Evolutionary conservation across 2,113 vertebrate genomes (phyloP).

Genomic region (Neomonachus schauinslandi): DNA sequence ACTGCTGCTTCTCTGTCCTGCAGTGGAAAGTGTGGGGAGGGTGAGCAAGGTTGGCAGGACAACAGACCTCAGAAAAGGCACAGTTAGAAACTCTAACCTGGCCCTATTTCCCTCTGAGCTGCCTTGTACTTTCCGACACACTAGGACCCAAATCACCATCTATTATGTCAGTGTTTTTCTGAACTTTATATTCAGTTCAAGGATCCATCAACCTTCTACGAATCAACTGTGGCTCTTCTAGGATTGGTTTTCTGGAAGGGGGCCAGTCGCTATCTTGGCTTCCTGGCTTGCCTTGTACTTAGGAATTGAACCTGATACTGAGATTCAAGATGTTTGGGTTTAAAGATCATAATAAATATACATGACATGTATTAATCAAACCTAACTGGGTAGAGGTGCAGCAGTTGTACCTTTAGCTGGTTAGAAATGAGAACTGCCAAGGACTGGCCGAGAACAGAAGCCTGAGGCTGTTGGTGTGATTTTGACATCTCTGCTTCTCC

Average conservation of each 20-base stretch:
- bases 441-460: background rate
- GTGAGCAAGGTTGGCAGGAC: background rate
- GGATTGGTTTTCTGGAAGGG: background rate
- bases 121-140: too few species aligned
- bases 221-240: background rate
- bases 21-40: background rate
- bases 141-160: background rate
- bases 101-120: background rate
- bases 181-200: background rate
- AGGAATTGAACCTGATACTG: background rate
- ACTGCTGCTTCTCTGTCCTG: background rate
- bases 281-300: background rate
- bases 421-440: background rate
- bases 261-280: background rate
- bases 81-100: background rate
- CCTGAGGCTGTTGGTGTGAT: background rate
- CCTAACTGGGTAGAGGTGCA: background rate
- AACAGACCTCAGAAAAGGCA: background rate
- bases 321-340: background rate
- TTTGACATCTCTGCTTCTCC: background rate
- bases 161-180: background rate
- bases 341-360: background rate
- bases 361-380: background rate
- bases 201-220: background rate
- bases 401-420: background rate